A percentile compares a stretch with the other conserved stretches of the same genome.
Evolutionary conservation across 1,140 invertebrate genomes (phyloP).

Genomic region (Heliothis virescens): DNA sequence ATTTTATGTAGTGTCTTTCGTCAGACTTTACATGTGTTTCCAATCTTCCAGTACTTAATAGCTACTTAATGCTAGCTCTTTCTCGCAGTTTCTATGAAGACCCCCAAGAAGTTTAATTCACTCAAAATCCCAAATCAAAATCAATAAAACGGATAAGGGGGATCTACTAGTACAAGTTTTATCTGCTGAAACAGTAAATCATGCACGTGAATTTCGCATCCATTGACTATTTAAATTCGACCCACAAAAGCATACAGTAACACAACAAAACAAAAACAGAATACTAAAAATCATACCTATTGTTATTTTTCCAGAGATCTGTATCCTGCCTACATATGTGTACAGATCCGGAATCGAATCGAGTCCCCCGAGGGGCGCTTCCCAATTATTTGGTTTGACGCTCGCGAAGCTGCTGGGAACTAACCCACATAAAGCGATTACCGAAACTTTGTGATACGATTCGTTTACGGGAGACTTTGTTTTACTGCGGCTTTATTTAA

Average conservation of each 20-base stretch:
- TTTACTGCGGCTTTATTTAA: background rate
- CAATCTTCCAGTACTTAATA: too few species aligned
- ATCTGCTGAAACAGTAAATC: too few species aligned
- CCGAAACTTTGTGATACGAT: constrained; percentile 28
- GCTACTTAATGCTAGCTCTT: background rate
- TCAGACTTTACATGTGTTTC: too few species aligned
- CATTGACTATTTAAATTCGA: too few species aligned
- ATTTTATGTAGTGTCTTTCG: background rate
- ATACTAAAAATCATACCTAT: background rate
- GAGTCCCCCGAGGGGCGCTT: background rate
- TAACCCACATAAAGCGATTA: constrained; percentile 19
- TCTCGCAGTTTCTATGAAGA: too few species aligned
- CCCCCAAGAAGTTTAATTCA: too few species aligned
- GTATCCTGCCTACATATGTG: background rate
- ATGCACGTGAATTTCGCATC: too few species aligned
- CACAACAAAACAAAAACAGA: background rate
- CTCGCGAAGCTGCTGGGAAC: background rate
- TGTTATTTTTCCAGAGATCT: constrained; percentile 2
- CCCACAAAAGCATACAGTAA: background rate
- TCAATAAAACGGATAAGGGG: too few species aligned
- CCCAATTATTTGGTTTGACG: constrained; percentile 41
- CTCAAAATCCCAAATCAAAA: too few species aligned
- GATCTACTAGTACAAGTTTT: too few species aligned
- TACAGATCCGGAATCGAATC: constrained; percentile 33
- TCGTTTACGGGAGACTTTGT: constrained; percentile 11